Evolutionary conservation across 2,888 invertebrate genomes (phyloP), one percentile per base, ranked within the genome.

Genomic region (Phragmatobia fuliginosa): DNA sequence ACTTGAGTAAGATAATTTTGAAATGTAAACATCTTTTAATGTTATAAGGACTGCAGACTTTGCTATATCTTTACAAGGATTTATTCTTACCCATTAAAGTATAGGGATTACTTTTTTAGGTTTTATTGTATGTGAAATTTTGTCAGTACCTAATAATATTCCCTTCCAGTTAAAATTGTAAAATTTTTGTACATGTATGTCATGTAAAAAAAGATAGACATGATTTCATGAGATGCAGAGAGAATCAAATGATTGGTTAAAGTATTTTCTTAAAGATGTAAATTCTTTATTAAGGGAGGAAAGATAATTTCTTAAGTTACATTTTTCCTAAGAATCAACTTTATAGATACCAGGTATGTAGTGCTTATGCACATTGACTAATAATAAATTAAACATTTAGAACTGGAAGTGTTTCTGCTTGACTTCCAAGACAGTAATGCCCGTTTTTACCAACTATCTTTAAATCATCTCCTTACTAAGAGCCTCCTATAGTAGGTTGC

Each of bases 21-120:
- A 78, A 78, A 87, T 85, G 86, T 83, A 82, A 80, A 86, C 81
- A 85, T 87, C 87, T 85, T 77, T 88, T 90, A 84, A 79, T 87
- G 80, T 86, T 89, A 85, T 91, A 92, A 92, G 93, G 90, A 94
- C 89, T 92, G 90, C 90, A 92, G 87, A 85, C 83, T 92, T 93
- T 93, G 90, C 91, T 93, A 91, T 90, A 89, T 88, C 82, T 92
- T 90, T 91, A 91, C 91, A 91, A 86, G 85, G 83, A 82, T 87
- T 66, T 75, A 77, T 87, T 87, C 84, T 82, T 86, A 85, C 81
- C 79, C 75, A 83, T 83, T 85, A 85, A 84, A 83, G 77, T 79
- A 80, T 87, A 90, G 87, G 87, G 83, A 86, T 87, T 85, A 82
- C 77, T 84, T 81, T 87, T 83, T 71, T 79, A 75, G 72, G 77